These are phyloP conservation scores for Pseudorectes ferrugineus DNA, from an alignment of 2,113 vertebrate genomes.

Conservation along the genomic window DNA sequence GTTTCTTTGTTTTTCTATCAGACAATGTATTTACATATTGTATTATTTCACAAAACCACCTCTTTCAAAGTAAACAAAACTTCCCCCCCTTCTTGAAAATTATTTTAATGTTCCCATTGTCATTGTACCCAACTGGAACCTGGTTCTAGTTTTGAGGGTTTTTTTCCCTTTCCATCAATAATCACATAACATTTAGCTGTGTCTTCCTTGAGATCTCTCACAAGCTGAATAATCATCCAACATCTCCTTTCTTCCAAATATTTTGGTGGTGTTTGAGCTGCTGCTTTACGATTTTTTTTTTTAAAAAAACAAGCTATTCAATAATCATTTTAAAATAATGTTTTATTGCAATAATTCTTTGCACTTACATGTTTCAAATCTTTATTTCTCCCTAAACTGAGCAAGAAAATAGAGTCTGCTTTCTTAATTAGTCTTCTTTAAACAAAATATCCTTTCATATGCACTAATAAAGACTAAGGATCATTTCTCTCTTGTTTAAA, in stretches of 20 bases:
- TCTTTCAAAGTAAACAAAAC: constrained; percentile 61
- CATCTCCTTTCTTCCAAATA: not conserved
- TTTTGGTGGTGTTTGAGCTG: not conserved
- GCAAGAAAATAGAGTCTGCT: constrained; percentile 72
- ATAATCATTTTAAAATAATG: constrained; percentile 51
- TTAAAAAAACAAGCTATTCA: not conserved
- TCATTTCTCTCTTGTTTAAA: constrained; percentile 78
- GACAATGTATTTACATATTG: not conserved
- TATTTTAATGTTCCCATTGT: not conserved
- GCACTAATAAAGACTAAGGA: constrained; percentile 81
- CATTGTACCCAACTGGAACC: not conserved
- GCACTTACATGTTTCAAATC: constrained; percentile 65
- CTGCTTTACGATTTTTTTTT: not conserved
- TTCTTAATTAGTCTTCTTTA: constrained; percentile 84
- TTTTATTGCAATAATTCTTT: constrained; percentile 69
- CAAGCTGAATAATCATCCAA: not conserved
- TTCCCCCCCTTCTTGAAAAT: not conserved
- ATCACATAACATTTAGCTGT: not conserved
- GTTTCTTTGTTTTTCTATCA: constrained; percentile 72
- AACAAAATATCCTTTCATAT: constrained; percentile 79
- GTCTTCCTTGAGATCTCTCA: not conserved
- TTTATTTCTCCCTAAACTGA: constrained; percentile 65
- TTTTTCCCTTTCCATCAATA: not conserved
- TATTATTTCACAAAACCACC: constrained; percentile 15
- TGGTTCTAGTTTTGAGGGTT: not conserved